phyloP scores from a whole-genome alignment of 2,888 invertebrate species.

The Agrilus cyanescens region DNA sequence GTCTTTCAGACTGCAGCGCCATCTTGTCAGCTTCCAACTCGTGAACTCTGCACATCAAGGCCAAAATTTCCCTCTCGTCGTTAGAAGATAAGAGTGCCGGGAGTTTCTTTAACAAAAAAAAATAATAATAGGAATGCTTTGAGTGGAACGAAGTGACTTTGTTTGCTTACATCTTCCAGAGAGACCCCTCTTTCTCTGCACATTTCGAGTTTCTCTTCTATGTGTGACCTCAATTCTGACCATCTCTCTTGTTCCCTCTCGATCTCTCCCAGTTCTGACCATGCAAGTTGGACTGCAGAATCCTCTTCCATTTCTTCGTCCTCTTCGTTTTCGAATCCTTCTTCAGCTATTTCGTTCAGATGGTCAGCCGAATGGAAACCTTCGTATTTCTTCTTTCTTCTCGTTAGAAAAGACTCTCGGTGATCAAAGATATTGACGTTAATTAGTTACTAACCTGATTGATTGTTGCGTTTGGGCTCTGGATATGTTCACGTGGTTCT shows the following conservation, averaged over 20 bases:
- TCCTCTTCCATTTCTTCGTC: conserved; percentile 41
- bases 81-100: conserved; percentile 75
- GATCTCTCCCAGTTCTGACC: conserved; percentile 72
- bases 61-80: conserved; percentile 80
- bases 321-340: conserved; percentile 18
- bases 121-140: background rate
- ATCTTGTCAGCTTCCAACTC: conserved; percentile 90
- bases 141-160: background rate
- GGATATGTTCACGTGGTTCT: conserved; percentile 42
- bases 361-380: conserved; percentile 31
- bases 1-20: conserved; percentile 76
- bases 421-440: background rate
- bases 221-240: conserved; percentile 59
- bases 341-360: conserved; percentile 25
- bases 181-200: conserved; percentile 67
- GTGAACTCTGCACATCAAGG: conserved; percentile 82
- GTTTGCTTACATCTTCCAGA: conserved; percentile 67
- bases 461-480: conserved; percentile 50
- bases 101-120: conserved; percentile 48
- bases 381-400: conserved; percentile 1
- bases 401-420: conserved; percentile 1
- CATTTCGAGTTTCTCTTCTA: conserved; percentile 70
- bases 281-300: conserved; percentile 65
- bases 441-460: conserved; percentile 35
- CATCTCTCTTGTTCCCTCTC: conserved; percentile 78